phyloP scores from a whole-genome alignment of 2,113 vertebrate genomes.

The Gallinago paraguaiae region DNA sequence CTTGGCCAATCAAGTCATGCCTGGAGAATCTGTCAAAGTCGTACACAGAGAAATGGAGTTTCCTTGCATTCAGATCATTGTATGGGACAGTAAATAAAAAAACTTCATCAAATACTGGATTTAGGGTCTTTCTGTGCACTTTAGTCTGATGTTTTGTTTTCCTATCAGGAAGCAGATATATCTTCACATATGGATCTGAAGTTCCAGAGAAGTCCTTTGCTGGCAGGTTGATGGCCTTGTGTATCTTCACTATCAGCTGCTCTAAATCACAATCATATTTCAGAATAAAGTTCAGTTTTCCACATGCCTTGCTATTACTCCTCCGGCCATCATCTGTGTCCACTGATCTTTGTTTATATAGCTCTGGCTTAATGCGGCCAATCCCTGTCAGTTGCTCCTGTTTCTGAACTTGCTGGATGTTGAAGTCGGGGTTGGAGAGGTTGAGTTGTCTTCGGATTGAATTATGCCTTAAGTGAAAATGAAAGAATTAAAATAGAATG shows the following conservation, averaged over 20 bases:
- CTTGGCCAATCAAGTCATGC: conserved; percentile 96
- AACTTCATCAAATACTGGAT: conserved; percentile 97
- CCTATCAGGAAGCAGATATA: conserved; percentile 95
- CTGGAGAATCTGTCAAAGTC: conserved; percentile 99
- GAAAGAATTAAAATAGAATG: conserved; percentile 9
- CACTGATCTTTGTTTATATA: conserved; percentile 95
- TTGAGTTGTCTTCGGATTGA: conserved; percentile 94
- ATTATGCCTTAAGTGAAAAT: conserved; percentile 83
- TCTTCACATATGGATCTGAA: conserved; percentile 98
- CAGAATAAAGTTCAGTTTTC: conserved; percentile 92
- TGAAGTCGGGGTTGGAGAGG: conserved; percentile 97
- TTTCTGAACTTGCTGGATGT: conserved; percentile 94
- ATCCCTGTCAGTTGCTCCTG: conserved; percentile 95
- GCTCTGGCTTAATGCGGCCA: conserved; percentile 92
- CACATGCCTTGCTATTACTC: conserved; percentile 85
- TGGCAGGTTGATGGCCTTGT: conserved; percentile 93
- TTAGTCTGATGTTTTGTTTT: conserved; percentile 99
- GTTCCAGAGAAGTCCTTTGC: conserved; percentile 99
- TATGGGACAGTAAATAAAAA: conserved; percentile 97
- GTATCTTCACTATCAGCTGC: conserved; percentile 98
- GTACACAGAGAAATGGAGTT: conserved; percentile 98
- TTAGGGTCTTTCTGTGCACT: conserved; percentile 97
- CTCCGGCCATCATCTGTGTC: conserved; percentile 89
- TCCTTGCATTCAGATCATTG: conserved; percentile 90
- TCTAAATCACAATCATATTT: conserved; percentile 96